These are phyloP conservation scores for Patella caerulea DNA, from an alignment of 2,888 invertebrate genomes.

Conservation along the genomic window DNA sequence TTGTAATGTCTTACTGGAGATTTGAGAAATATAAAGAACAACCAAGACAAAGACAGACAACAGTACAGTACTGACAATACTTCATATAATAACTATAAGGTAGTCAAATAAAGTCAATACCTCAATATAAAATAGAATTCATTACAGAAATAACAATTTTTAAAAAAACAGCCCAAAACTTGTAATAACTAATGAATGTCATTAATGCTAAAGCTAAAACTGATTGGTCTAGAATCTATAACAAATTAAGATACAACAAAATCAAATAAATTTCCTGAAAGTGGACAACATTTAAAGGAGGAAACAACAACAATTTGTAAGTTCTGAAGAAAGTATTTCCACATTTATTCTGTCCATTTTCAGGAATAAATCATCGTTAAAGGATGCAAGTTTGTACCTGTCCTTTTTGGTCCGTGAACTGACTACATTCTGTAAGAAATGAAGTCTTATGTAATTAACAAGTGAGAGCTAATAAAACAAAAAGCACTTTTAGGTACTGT, in stretches of 20 bases:
- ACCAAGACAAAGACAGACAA: slow-evolving; percentile 9
- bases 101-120: slow-evolving; percentile 13
- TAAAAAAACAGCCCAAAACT: slow-evolving; percentile 8
- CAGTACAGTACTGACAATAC: slow-evolving; percentile 13
- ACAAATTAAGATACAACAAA: slow-evolving; percentile 7
- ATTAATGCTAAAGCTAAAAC: slow-evolving; percentile 8
- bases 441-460: slow-evolving; percentile 10
- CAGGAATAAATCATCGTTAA: too few species aligned
- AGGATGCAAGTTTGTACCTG: background rate
- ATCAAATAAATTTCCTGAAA: background rate
- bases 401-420: slow-evolving; percentile 7
- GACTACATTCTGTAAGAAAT: slow-evolving; percentile 13
- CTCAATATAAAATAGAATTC: slow-evolving; percentile 7
- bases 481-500: slow-evolving; percentile 4
- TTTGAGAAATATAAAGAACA: background rate
- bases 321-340: too few species aligned
- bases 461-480: slow-evolving; percentile 8
- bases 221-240: slow-evolving; percentile 11
- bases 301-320: too few species aligned
- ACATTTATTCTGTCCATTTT: too few species aligned
- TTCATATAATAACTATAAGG: slow-evolving; percentile 13
- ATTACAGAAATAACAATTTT: slow-evolving; percentile 11
- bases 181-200: slow-evolving; percentile 8
- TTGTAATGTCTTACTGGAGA: background rate
- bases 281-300: too few species aligned